Base-by-base conservation (phyloP, 2,797 vertebrate species). In the Bradypodion pumilum region DNA sequence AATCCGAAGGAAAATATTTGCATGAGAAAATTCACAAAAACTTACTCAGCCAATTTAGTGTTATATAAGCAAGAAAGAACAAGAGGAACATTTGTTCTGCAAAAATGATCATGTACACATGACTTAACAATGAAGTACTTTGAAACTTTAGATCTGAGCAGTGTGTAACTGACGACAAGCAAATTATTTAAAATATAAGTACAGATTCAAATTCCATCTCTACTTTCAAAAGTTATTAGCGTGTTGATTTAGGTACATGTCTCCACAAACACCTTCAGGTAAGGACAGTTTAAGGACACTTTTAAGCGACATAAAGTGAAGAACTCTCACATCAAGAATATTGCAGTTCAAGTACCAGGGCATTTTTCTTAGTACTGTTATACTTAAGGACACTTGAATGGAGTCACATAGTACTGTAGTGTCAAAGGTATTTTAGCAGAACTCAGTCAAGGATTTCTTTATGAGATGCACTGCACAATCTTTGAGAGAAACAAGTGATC, bases 1-100 rank as follows among this genome's bases (percentile, higher is more conserved):
- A n/a, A 46, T 35, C 37, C 52, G 69, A 81, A 69, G 70, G n/a
- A 85, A 85, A 85, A 85, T 68, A 85, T 85, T 69, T 75, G n/a
- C 78, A 68, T 35, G 63, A 46, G 15, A 60, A 85, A 85, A 69
- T 62, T 66, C 46, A 60, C 46, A 40, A 75, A 75, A 85, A 80
- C 15, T 46, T 7, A 25, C 75, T 68, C 35, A 74, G 35, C 7
- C 37, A 44, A 44, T 80, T 77, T 69, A 44, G 16, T 68, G 19
- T 83, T 59, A 76, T 42, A 23, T 59, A 76, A 63, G 35, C 21
- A 37, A 68, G 40, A 59, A 75, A 75, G 40, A 27, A 69, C 42
- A 60, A 80, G 42, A 75, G 44, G 27, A 59, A 68, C 37, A 80
- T 40, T 74, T 27, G 37, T 56, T 80, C 52, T 68, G 15, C 35